Percentiles rank a stretch among this genome's conserved stretches.
phyloP scores from a whole-genome alignment of 1,140 invertebrate genomes.

The Drosophila carrolli region DNA sequence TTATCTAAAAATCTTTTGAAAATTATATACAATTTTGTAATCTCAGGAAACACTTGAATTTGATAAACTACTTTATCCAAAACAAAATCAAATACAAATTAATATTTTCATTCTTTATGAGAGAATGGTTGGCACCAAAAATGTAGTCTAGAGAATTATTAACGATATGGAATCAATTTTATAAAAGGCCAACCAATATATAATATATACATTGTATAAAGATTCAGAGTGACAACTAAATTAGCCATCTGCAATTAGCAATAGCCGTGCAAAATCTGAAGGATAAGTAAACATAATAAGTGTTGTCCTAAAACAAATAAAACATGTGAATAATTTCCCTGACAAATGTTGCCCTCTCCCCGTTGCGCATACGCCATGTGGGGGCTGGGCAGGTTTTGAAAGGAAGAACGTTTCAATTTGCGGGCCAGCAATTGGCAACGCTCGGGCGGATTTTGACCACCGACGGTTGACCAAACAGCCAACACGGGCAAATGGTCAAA shows the following conservation, averaged over 20 bases:
- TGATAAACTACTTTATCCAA: too few species aligned
- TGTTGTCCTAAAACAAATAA: background rate
- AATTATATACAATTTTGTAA: too few species aligned
- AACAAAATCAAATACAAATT: too few species aligned
- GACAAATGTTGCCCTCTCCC: background rate
- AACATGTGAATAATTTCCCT: background rate
- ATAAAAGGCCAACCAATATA: too few species aligned
- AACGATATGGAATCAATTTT: too few species aligned
- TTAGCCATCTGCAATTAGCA: background rate
- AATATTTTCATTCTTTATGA: too few species aligned
- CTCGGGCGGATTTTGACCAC: conserved; percentile 22
- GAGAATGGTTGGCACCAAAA: too few species aligned
- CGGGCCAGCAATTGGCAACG: conserved; percentile 16
- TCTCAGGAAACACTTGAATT: too few species aligned
- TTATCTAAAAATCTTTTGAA: too few species aligned
- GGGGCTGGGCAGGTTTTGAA: background rate
- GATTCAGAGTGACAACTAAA: background rate
- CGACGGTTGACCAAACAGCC: conserved; percentile 38
- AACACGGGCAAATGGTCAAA: background rate
- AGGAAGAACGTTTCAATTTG: conserved; percentile 47
- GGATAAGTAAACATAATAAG: background rate
- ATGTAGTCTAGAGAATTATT: too few species aligned
- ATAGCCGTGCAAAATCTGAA: background rate
- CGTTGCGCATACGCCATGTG: conserved; percentile 66
- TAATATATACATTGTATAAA: background rate